Base-by-base conservation (phyloP, 53 echinoderm and acorn worm species). In the Hippasteria phrygiana region DNA sequence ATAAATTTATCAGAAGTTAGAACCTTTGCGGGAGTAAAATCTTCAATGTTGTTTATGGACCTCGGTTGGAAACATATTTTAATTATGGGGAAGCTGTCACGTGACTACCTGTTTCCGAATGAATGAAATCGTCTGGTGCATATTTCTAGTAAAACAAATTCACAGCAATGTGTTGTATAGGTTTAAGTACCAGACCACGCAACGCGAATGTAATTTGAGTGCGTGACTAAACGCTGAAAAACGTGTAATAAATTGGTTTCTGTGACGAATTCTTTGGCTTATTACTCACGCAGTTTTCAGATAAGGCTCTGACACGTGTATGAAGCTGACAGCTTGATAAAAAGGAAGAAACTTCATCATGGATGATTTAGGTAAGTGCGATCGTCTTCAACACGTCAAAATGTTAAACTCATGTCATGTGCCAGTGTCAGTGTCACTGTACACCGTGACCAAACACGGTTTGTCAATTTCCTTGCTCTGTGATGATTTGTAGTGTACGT, bases 331-430 rank as follows among this genome's bases (percentile, higher is more conserved):
- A 54, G 27, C 9, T 47, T 34, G 9, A 32, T 18, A 14, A 50
- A 26, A 7, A 35, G 18, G 31, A 47, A 53, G 48, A 71, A 17
- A 87, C 72, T 26, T 36, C 32, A 75, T 37, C 54, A 87, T 87
- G 88, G 88, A 87, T 74, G 88, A 87, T 48, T 75, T 87, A 20
- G 88, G 88, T 87, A 75, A 87, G 88, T 87, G 33, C 12, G 59
- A 38, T 66, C 37, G 35, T 66, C 32, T 29, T 33, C n/a, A 17
- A 12, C 59, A 59, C 16, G 20, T n/a, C 20, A 24, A 55, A 55
- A 2, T 55, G 12, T 20, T n/a, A n/a, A n/a, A n/a, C n/a, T n/a
- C n/a, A n/a, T n/a, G n/a, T n/a, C n/a, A n/a, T n/a, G n/a, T n/a
- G n/a, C n/a, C n/a, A n/a, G n/a, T n/a, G n/a, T n/a, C n/a, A n/a